Conservation (phyloP, 2,888 invertebrate species). For the Lydus trimaculatus region DNA sequence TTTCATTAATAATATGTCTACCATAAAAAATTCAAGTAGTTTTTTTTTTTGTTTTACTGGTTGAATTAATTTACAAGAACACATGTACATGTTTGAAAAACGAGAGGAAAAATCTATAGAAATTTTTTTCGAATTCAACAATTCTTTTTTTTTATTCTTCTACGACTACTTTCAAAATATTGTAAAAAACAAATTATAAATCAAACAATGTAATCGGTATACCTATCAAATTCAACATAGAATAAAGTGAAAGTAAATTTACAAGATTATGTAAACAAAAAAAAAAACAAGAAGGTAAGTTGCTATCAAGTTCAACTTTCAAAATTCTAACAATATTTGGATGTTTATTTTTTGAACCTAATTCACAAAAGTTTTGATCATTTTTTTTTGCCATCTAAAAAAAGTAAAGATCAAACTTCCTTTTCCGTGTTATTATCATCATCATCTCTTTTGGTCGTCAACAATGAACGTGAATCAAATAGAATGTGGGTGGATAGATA, state of each 20-base stretch:
- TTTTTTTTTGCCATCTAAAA: too few species aligned
- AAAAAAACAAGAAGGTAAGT: not conserved
- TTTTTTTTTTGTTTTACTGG: not conserved
- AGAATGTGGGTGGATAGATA: too few species aligned
- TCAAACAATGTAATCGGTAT: too few species aligned
- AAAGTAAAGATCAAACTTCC: not conserved
- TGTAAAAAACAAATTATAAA: not conserved
- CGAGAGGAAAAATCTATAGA: not conserved
- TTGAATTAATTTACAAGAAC: not conserved
- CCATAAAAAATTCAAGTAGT: not conserved
- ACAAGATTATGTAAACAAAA: not conserved
- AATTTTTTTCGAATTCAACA: not conserved
- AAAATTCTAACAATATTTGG: not conserved
- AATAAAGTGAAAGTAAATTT: not conserved
- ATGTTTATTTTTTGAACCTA: too few species aligned
- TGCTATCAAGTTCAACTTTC: not conserved
- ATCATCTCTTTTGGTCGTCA: not conserved
- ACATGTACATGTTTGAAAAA: not conserved
- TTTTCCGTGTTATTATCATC: not conserved
- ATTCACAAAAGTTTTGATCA: too few species aligned
- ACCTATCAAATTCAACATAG: not conserved
- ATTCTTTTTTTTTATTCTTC: too few species aligned
- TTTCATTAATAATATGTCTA: not conserved
- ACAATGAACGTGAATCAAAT: not conserved
- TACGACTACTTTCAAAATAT: not conserved